phyloP scores from a whole-genome alignment of 2,797 vertebrate species.

The Amphiprion clarkii region DNA sequence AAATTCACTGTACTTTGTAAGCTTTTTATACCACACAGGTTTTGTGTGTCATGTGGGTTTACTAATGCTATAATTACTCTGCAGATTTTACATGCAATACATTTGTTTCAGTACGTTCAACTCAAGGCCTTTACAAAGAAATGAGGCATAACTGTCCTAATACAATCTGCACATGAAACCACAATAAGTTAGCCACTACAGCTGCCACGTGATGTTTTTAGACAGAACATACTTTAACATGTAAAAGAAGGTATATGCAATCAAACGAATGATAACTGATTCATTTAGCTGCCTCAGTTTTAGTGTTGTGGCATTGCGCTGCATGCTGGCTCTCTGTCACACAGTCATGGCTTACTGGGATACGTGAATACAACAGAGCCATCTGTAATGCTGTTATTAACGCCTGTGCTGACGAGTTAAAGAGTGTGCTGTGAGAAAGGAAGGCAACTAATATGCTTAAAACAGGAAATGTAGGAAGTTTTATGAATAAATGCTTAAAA shows the following conservation, averaged over 20 bases:
- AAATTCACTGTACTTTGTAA: neutral
- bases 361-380: neutral
- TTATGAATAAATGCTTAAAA: slow-evolving; percentile 7
- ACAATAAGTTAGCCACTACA: neutral
- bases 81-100: neutral
- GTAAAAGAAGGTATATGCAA: neutral
- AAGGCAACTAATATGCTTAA: neutral
- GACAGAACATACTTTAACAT: neutral
- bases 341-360: neutral
- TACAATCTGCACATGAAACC: neutral
- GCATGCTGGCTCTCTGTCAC: slow-evolving; percentile 6
- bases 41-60: neutral
- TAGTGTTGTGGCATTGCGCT: neutral
- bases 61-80: neutral
- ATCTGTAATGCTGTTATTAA: slow-evolving; percentile 2
- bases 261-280: slow-evolving; percentile 9
- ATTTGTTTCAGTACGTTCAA: neutral
- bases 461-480: slow-evolving; percentile 1
- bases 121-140: too few relatives aligned
- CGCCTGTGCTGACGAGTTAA: slow-evolving; percentile 1
- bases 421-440: neutral
- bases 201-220: neutral
- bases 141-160: neutral
- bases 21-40: neutral
- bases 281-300: neutral